phyloP scores from a whole-genome alignment of 2,113 vertebrate genomes.

The Paramormyrops kingsleyae region DNA sequence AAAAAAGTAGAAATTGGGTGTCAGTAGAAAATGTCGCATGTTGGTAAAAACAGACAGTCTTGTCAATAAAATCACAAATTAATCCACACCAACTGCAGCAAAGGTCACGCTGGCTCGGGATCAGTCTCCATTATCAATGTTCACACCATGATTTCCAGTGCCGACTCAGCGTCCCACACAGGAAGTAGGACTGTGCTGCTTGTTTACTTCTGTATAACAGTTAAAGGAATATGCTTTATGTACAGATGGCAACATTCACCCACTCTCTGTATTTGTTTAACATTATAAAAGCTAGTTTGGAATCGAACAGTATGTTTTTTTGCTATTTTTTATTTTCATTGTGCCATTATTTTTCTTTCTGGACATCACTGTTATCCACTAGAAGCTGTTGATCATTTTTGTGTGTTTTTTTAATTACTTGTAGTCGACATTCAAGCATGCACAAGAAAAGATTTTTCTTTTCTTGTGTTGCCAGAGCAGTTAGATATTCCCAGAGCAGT shows the following conservation, averaged over 20 bases:
- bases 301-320: not conserved
- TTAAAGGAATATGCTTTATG: not conserved
- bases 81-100: not conserved
- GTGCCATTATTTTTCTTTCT: slow-evolving; percentile 1
- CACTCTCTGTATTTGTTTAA: not conserved
- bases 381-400: slow-evolving; percentile 4
- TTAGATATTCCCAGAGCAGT: not conserved
- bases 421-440: not conserved
- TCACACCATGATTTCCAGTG: not conserved
- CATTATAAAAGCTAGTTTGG: not conserved
- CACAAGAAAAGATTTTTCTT: not conserved
- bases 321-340: not conserved
- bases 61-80: not conserved
- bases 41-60: not conserved
- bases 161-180: not conserved
- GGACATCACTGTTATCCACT: not conserved
- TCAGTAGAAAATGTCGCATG: not conserved
- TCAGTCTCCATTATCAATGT: not conserved
- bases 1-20: not conserved
- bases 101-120: not conserved
- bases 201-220: not conserved
- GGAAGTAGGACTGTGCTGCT: not conserved
- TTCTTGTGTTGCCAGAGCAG: not conserved
- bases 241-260: not conserved
- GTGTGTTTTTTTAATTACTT: not conserved